phyloP scores from a whole-genome alignment of 2,797 vertebrate species.

The Chelmon rostratus region DNA sequence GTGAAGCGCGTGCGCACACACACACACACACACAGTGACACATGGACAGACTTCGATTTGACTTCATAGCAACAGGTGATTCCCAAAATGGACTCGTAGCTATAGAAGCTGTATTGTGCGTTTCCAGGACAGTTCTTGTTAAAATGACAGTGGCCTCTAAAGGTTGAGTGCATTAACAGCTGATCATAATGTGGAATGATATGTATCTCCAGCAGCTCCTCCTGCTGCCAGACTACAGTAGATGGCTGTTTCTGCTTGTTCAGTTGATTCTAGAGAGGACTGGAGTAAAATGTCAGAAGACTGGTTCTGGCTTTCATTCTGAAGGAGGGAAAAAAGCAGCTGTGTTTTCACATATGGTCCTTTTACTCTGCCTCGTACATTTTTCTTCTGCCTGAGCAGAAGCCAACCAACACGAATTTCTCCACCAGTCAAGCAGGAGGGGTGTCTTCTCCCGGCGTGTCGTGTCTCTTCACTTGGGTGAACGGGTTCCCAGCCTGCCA shows the following conservation, averaged over 20 bases:
- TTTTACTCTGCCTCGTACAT: conserved; percentile 52
- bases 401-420: conserved; percentile 53
- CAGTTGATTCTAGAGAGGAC: conserved; percentile 51
- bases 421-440: conserved; percentile 58
- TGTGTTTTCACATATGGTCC: conserved; percentile 68
- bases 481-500: conserved; percentile 39
- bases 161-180: conserved; percentile 51
- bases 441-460: conserved; percentile 55
- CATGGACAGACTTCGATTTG: conserved; percentile 47
- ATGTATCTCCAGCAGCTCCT: conserved; percentile 29
- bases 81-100: conserved; percentile 35
- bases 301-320: conserved; percentile 62
- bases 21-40: conserved; percentile 26
- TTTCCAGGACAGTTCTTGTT: conserved; percentile 44
- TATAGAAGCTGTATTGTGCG: conserved; percentile 51
- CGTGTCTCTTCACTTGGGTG: conserved; percentile 39
- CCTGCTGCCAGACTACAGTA: conserved; percentile 26
- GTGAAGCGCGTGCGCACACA: conserved; percentile 18
- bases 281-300: conserved; percentile 54
- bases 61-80: conserved; percentile 81
- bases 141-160: conserved; percentile 42
- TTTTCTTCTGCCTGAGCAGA: conserved; percentile 48
- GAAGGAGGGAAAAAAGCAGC: conserved; percentile 58
- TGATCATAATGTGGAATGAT: conserved; percentile 38
- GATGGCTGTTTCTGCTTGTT: conserved; percentile 46